A percentile compares a stretch with the other conserved stretches of the same genome.
Evolutionary conservation across 2,888 invertebrate genomes (phyloP).

Genomic region (Brachypterus glaber): DNA sequence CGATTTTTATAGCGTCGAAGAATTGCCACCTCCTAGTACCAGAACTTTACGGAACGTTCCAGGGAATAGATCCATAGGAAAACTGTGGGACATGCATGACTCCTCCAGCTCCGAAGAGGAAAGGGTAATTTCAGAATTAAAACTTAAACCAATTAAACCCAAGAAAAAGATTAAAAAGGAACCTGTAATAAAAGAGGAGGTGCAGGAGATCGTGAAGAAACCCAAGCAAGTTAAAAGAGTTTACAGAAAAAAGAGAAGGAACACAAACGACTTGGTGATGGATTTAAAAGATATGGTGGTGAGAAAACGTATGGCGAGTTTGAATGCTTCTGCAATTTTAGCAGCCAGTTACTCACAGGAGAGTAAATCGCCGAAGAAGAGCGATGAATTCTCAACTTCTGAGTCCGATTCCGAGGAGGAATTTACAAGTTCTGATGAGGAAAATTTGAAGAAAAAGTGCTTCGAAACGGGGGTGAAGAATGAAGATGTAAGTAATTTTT

Average conservation of each 20-base stretch:
- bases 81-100: conserved; percentile 76
- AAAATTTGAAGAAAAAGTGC: conserved; percentile 38
- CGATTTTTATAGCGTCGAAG: too few species aligned
- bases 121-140: conserved; percentile 26
- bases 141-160: conserved; percentile 29
- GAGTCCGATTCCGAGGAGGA: conserved; percentile 41
- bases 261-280: conserved; percentile 57
- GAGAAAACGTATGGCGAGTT: conserved; percentile 81
- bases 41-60: conserved; percentile 62
- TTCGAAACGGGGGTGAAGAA: conserved; percentile 43
- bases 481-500: too few species aligned
- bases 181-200: conserved; percentile 38
- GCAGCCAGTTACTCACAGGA: conserved; percentile 76
- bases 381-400: conserved; percentile 41
- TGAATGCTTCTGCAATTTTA: conserved; percentile 83
- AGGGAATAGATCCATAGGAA: conserved; percentile 65
- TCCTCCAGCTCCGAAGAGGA: conserved; percentile 50
- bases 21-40: conserved; percentile 26
- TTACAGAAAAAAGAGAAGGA: conserved; percentile 47
- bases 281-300: conserved; percentile 82
- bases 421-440: conserved; percentile 43
- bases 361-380: conserved; percentile 47
- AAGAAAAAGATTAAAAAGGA: conserved; percentile 34
- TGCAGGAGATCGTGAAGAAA: conserved; percentile 30
- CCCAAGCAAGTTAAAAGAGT: conserved; percentile 42